phyloP scores from a whole-genome alignment of 2,113 vertebrate species.

The Onychostruthus taczanowskii region DNA sequence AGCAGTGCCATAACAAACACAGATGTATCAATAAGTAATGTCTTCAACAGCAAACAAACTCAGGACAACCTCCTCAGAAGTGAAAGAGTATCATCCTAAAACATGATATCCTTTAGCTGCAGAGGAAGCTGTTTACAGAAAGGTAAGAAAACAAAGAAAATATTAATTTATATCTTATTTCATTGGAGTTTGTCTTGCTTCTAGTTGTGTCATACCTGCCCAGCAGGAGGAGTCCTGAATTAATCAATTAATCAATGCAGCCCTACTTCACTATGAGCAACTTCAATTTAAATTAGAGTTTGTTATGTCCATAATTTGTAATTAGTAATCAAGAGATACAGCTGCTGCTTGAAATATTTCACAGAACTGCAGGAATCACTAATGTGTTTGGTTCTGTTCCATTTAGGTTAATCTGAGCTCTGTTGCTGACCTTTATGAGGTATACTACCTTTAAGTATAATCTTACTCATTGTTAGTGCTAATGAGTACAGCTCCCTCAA shows the following conservation, averaged over 20 bases:
- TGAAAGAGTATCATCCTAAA: not conserved
- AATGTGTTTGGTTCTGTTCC: not conserved
- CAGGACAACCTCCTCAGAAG: not conserved
- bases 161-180: not conserved
- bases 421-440: not conserved
- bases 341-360: not conserved
- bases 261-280: not conserved
- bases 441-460: not conserved
- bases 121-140: not conserved
- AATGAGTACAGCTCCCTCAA: not conserved
- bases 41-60: not conserved
- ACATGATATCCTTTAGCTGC: not conserved
- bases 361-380: not conserved
- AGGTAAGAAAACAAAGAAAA: not conserved
- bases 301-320: not conserved
- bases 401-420: not conserved
- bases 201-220: not conserved
- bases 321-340: not conserved
- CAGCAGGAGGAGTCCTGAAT: not conserved
- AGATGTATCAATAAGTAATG: not conserved
- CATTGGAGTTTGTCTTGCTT: not conserved
- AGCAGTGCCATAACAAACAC: not conserved
- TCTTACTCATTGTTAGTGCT: not conserved
- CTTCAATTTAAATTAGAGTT: not conserved
- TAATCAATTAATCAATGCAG: not conserved